Conservation (phyloP, 2,797 vertebrate species). For the Sciaenops ocellatus region DNA sequence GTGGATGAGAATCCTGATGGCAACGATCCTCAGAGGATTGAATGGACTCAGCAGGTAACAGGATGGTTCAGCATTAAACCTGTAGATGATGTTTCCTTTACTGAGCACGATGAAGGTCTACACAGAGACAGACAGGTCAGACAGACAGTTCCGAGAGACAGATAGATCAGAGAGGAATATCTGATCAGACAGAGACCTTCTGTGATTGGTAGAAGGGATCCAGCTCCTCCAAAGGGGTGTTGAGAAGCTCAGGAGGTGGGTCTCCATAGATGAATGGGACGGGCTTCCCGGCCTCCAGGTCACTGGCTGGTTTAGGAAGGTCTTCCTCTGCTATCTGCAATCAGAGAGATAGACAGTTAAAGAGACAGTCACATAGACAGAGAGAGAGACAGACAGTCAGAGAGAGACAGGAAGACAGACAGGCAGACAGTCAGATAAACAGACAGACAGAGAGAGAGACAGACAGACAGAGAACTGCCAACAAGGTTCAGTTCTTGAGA, state of each 20-base stretch:
- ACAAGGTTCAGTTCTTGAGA: too few species aligned
- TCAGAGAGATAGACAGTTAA: slow-evolving; percentile 1
- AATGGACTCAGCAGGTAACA: slow-evolving; percentile 92
- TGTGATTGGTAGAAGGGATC: slow-evolving; percentile 94
- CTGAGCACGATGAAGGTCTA: slow-evolving; percentile 96
- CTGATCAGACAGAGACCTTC: slow-evolving; percentile 82
- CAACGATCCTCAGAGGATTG: slow-evolving; percentile 82
- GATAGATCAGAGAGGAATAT: background rate
- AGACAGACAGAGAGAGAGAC: slow-evolving; percentile 1
- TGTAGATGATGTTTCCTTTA: slow-evolving; percentile 93
- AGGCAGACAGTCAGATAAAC: background rate
- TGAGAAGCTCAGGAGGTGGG: slow-evolving; percentile 86
- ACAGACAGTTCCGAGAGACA: slow-evolving; percentile 10
- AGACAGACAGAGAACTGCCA: background rate
- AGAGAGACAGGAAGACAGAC: background rate
- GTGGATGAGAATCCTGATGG: slow-evolving; percentile 94
- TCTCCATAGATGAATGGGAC: slow-evolving; percentile 95
- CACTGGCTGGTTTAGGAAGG: slow-evolving; percentile 87
- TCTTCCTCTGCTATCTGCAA: slow-evolving; percentile 86
- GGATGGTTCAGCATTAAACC: slow-evolving; percentile 92
- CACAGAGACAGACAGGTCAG: slow-evolving; percentile 34
- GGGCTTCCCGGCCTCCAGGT: slow-evolving; percentile 93
- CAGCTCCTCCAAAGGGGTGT: slow-evolving; percentile 92
- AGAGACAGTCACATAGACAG: background rate
- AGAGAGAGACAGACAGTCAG: too few species aligned